A percentile compares a stretch with the other conserved stretches of the same genome.
Evolutionary conservation across 2,888 invertebrate species (phyloP).

Genomic region (Dysmachus trigonus): DNA sequence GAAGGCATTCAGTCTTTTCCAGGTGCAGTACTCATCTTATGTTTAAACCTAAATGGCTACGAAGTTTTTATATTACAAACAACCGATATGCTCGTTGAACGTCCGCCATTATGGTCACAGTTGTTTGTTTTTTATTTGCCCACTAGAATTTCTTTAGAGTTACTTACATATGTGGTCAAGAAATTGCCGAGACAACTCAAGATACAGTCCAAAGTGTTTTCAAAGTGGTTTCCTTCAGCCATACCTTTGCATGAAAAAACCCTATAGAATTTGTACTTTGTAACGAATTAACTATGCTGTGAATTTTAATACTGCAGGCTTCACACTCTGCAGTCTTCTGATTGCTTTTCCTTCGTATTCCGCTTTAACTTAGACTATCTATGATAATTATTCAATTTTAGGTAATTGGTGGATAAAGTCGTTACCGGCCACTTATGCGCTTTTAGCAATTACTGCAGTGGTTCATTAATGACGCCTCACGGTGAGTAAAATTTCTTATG

Average conservation of each 20-base stretch:
- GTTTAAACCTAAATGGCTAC: neutral
- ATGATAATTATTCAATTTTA: neutral
- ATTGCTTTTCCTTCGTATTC: neutral
- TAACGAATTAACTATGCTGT: neutral
- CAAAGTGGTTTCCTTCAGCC: neutral
- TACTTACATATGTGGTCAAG: neutral
- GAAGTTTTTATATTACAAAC: neutral
- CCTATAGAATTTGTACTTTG: neutral
- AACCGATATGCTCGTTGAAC: neutral
- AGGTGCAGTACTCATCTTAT: neutral
- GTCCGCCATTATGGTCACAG: neutral
- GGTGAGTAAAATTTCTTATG: neutral
- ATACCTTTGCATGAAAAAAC: neutral
- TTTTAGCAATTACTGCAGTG: neutral
- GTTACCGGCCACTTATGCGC: neutral
- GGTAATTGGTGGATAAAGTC: neutral
- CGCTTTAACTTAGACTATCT: neutral
- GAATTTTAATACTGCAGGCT: neutral
- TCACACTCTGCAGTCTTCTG: neutral
- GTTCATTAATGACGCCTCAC: neutral
- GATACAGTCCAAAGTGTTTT: neutral
- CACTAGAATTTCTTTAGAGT: neutral
- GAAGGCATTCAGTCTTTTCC: neutral
- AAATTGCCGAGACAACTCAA: neutral
- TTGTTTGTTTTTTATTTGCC: neutral